Evolutionary conservation across 1,140 invertebrate species (phyloP), one percentile per base, ranked within the genome.

Genomic region (Whitmania pigra): DNA sequence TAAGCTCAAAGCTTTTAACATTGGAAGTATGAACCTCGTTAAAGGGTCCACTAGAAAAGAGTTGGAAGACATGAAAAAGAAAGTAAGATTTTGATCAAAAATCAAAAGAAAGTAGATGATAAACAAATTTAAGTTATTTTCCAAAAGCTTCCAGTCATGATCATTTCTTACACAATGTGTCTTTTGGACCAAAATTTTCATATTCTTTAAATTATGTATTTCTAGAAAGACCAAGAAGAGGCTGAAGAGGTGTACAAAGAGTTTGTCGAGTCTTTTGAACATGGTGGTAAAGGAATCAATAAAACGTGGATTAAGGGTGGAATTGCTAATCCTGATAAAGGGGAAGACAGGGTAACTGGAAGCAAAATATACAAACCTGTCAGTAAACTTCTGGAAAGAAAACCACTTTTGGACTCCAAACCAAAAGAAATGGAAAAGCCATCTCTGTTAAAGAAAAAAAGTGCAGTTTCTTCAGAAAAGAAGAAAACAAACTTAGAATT

Each of bases 251-350:
- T 90, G 7, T 96, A 94, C 83, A 89, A 96, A 86, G 93, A 97
- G 82, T 97, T 97, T 87, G 91, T 97, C 27, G 92, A 93, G 72
- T 94, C 93, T 18, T 98, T 98, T 84, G 91, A 95, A 86, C 91
- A 96, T 74, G 86, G 88, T 11, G 88, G 90, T 3, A 89, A 89
- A 76, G 75, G 76, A 78, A 77, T 77, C 36, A 89, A 87, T 29
- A 96, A 96, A 85, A 88, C 94, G 71, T 98, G 94, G 92, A 90
- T 98, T 0, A 95, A 96, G 82, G 94, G 93, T 67, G 93, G 92
- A 66, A 92, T 91, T 2, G 96, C 97, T 78, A 93, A 97, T 88
- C 91, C 93, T 72, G 93, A 91, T 17, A 90, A 75, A 74, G 73
- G 67, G 25, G 55, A 88, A 49, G 43, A 49, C 43, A 49, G 13